Conservation (phyloP, 2,113 vertebrate species). For the Ochotona curzoniae region DNA sequence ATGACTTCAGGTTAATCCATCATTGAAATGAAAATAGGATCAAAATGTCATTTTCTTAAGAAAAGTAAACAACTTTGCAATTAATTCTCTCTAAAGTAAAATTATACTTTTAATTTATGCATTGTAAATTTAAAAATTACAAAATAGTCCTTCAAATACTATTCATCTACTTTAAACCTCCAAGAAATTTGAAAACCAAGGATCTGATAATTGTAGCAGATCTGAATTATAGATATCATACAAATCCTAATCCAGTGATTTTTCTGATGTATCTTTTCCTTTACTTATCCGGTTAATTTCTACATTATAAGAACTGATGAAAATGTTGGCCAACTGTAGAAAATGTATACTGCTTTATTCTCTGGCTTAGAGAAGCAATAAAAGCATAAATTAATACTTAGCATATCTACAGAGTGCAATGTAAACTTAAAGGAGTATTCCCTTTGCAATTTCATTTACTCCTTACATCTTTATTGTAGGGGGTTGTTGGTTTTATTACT, state of each 20-base stretch:
- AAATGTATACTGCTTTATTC: background rate
- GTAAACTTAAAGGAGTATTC: background rate
- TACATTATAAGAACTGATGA: background rate
- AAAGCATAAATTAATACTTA: background rate
- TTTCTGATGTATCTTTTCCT: background rate
- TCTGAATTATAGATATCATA: constrained; percentile 46
- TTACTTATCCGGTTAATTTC: background rate
- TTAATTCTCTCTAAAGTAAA: constrained; percentile 62
- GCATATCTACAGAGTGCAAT: background rate
- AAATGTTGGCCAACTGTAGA: background rate
- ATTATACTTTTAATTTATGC: too few species aligned
- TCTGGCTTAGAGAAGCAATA: background rate
- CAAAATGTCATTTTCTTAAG: constrained; percentile 48
- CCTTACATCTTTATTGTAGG: background rate
- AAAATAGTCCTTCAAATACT: constrained; percentile 69
- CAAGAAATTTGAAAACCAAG: constrained; percentile 57
- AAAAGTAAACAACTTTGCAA: constrained; percentile 66
- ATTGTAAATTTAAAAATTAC: background rate
- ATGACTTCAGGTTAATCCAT: constrained; percentile 16
- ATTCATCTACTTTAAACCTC: constrained; percentile 27
- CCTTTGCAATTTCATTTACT: background rate
- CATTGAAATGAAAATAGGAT: background rate
- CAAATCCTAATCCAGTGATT: constrained; percentile 41
- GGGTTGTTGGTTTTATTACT: background rate
- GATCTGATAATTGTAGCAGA: constrained; percentile 24